Base-by-base conservation (phyloP, 2,113 vertebrate genomes). In the Oxygymnocypris stewartii region DNA sequence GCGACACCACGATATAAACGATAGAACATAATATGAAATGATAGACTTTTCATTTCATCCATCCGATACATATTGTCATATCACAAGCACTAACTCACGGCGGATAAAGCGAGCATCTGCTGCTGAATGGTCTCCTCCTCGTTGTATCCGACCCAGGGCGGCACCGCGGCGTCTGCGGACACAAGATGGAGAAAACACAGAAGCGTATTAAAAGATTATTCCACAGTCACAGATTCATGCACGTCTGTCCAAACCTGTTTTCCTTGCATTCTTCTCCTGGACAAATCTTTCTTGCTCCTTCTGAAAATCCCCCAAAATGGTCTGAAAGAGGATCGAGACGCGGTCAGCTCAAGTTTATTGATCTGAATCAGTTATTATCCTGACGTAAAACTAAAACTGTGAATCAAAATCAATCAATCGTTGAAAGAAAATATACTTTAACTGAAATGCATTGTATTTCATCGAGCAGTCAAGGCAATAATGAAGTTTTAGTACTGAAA, bases 201-300 rank as follows among this genome's bases (percentile, higher is more conserved):
- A 35, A n/a, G 14, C 14, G 20, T 2, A 74, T 31, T 23, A 2
- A 65, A 6, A 16, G 4, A 31, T 11, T 28, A 7, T 7, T 4
- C 67, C 5, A 8, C 9, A 59, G 0, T n/a, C 28, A 13, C 4
- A 20, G 3, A 16, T 20, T 28, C 8, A 11, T 37, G 51, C 16
- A 18, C 7, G 6, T 20, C 6, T 57, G 54, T 37, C 25, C 42
- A 89, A 92, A 99, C 98, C 98, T 93, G 97, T 95, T 92, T 96
- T 98, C 90, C 96, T 99, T 28, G 95, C 94, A 87, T 97, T 94
- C n/a, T 99, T 98, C 87, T 99, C 97, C 76, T 97, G 96, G 37
- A 99, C 96, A 95, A 99, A 99, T 92, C 97, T 99, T 87, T 99
- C 95, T 89, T 99, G 98, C 83, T 99, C 98, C 88, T 99, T 99